Conservation (phyloP, 2,113 vertebrate species). For the Agelaius phoeniceus region DNA sequence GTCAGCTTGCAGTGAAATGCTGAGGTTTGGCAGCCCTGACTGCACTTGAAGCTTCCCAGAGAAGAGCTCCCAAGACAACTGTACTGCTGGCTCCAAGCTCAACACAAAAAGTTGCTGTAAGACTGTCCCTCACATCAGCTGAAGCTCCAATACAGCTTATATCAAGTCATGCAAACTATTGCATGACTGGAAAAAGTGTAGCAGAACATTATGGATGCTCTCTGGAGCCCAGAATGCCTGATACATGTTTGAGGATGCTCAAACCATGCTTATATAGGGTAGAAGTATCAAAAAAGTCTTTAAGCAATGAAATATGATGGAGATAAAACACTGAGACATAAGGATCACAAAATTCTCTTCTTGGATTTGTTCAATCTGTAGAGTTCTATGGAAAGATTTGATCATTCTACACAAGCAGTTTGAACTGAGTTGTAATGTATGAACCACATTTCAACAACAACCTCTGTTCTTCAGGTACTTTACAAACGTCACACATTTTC, state of each 20-base stretch:
- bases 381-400: background rate
- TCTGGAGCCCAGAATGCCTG: background rate
- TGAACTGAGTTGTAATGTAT: background rate
- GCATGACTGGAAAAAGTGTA: background rate
- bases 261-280: background rate
- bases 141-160: background rate
- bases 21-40: background rate
- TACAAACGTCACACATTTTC: background rate
- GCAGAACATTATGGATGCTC: background rate
- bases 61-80: background rate
- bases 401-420: fast-evolving
- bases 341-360: background rate
- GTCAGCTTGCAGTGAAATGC: background rate
- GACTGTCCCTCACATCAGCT: background rate
- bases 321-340: background rate
- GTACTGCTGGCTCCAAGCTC: background rate
- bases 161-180: background rate
- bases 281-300: background rate
- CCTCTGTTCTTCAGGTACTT: background rate
- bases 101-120: background rate
- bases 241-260: background rate
- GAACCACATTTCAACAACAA: background rate
- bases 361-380: background rate
- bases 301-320: background rate
- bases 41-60: background rate